Base-by-base conservation (phyloP, 2,113 vertebrate species). In the Regulus satrapa region DNA sequence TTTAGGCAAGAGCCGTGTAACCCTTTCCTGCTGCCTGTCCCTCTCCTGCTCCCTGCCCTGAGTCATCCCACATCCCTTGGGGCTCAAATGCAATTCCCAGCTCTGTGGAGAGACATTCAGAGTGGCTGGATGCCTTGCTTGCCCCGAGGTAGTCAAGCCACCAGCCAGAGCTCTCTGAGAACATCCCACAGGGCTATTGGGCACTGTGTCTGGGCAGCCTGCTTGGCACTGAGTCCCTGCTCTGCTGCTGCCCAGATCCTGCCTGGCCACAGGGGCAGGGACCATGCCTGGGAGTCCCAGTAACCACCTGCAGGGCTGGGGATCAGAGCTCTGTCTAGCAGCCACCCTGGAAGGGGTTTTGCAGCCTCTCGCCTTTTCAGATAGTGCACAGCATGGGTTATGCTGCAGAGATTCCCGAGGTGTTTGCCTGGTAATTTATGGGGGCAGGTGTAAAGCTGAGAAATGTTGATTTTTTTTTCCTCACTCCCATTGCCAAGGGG, bases 351-450 rank as follows among this genome's bases (percentile, higher is more conserved):
- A 21, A 26, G 18, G 36, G 62, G 18, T 40, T 91, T 56, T 38
- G 36, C 66, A 79, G 64, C 51, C 29, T 71, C 46, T 34, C 43
- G 63, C 41, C 16, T n/a, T 67, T 74, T 45, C 0, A 1, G 73
- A n/a, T 58, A 24, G 55, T 91, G 72, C 56, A 7, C 6, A 6
- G 1, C 20, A 4, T 0, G 11, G 54, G 34, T 19, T 73, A 63
- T 12, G 40, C 83, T 68, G 82, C 51, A 36, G 75, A 19, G 34
- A 92, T 26, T 43, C 62, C 68, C 62, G 83, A 52, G 88, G 88
- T 97, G 93, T 61, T 89, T 91, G 82, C 56, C 61, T 74, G 63
- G 28, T 91, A 93, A 92, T 96, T 94, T 95, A 93, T 89, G 84
- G 88, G 77, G 63, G 72, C 94, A 95, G 95, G 90, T 92, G 78